Evolutionary conservation across 2,888 invertebrate genomes (phyloP), one percentile per base, ranked within the genome.

Genomic region (Drosophila dives): DNA sequence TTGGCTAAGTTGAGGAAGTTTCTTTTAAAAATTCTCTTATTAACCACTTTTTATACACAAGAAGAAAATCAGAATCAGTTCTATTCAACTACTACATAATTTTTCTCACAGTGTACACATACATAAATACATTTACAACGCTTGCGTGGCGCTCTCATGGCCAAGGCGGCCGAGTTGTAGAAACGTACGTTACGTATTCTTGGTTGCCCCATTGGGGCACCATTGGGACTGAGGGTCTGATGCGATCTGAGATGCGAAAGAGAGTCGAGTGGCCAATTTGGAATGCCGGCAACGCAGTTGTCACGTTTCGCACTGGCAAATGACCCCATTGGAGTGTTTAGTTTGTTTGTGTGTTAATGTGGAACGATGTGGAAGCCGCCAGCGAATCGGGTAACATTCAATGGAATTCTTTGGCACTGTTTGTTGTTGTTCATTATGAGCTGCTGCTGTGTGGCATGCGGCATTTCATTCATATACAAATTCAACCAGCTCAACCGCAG

Each of bases 271-370:
- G 53, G 15, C 48, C 55, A 60, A 59, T 64, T 54, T 53, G 78
- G 84, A 83, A 83, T 84, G 86, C 70, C 61, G 61, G 71, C 70
- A 73, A 59, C 64, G 56, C 55, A 64, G 69, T 86, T 87, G 90
- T 87, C 86, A 86, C 90, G 90, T 86, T 87, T 80, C 64, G 56
- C 86, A 58, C 72, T 81, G 74, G 66, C 73, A 89, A 84, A 84
- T 89, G 89, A 86, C 87, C 83, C 86, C 81, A 69, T 17, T 38
- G 40, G 17, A 49, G n/a, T 45, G 53, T 12, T 29, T 29, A 38
- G 51, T 53, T 23, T 48, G 63, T 48, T 69, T 64, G 20, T 38
- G 40, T 42, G 15, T 45, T 60, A 62, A 66, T 67, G 79, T 72
- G 67, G 72, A 72, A 72, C 74, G 74, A 69, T n/a, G n/a, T n/a